Conservation (phyloP, 2,113 vertebrate genomes). For the Vulpes vulpes region DNA sequence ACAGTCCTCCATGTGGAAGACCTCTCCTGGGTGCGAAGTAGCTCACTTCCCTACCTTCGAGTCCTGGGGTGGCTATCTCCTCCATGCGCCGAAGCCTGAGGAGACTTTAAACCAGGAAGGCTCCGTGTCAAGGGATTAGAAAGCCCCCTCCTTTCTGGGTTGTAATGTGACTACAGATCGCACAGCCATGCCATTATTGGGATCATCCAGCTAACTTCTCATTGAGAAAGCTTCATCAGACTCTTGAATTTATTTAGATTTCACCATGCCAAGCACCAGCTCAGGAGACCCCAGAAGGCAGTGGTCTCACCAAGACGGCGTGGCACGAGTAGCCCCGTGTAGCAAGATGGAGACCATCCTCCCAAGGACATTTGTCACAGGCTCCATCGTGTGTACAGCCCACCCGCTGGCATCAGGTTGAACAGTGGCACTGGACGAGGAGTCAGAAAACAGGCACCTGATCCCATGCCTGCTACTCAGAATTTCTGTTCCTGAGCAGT, state of each 20-base stretch:
- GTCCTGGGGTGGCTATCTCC: neutral
- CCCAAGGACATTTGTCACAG: accelerated
- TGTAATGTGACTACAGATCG: neutral
- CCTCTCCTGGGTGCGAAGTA: neutral
- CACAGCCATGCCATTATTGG: accelerated
- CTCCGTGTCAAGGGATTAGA: accelerated
- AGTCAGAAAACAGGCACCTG: neutral
- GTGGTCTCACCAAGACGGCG: neutral
- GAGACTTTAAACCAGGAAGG: neutral
- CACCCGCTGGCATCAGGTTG: neutral
- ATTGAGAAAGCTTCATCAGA: too few relatives aligned
- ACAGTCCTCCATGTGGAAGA: neutral
- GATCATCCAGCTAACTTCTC: neutral
- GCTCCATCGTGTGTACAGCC: accelerated
- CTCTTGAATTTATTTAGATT: neutral
- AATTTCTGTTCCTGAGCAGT: accelerated
- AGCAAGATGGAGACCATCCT: neutral
- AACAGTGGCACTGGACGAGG: neutral
- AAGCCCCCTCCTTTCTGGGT: neutral
- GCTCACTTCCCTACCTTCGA: neutral
- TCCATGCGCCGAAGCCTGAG: neutral
- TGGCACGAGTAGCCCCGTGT: too few relatives aligned
- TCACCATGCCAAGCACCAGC: neutral
- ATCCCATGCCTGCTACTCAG: too few relatives aligned
- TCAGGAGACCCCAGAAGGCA: neutral